Percentiles rank a stretch among this genome's conserved stretches.
These are phyloP conservation scores for Catharus bicknelli DNA, from an alignment of 2,113 vertebrate species.

Conservation along the genomic window DNA sequence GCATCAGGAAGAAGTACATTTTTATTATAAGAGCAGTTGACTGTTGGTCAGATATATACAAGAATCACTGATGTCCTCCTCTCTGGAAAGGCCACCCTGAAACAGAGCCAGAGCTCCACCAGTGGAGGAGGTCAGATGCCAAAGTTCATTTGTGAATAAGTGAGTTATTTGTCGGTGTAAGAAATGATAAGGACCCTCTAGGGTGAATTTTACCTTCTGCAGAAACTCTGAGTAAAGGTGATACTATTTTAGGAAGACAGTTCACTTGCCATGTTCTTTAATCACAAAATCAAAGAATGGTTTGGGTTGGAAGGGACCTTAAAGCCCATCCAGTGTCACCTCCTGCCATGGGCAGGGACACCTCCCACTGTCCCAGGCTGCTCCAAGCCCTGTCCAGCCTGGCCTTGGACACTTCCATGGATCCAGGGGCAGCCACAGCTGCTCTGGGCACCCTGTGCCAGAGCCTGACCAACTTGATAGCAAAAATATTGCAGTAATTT, in stretches of 20 bases:
- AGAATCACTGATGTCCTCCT: background rate
- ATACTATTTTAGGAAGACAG: background rate
- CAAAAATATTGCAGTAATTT: background rate
- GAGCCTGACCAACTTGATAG: accelerated
- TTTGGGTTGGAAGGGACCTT: background rate
- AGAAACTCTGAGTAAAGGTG: background rate
- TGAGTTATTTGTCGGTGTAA: background rate
- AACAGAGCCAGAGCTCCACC: background rate
- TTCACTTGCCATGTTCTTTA: background rate
- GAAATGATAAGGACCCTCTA: background rate
- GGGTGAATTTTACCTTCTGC: background rate
- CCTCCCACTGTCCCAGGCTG: accelerated
- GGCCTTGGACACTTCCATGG: background rate
- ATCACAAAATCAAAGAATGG: background rate
- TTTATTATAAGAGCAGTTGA: background rate
- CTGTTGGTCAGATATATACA: background rate
- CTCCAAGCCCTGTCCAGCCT: background rate
- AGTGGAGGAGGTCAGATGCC: background rate
- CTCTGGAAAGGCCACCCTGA: background rate
- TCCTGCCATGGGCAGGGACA: background rate
- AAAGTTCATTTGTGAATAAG: background rate
- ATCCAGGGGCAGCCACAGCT: background rate
- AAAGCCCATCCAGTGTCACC: background rate
- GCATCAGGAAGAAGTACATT: background rate
- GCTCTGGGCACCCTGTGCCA: background rate